phyloP scores from a whole-genome alignment of 2,888 invertebrate species.

The Taphrorychus bicolor region DNA sequence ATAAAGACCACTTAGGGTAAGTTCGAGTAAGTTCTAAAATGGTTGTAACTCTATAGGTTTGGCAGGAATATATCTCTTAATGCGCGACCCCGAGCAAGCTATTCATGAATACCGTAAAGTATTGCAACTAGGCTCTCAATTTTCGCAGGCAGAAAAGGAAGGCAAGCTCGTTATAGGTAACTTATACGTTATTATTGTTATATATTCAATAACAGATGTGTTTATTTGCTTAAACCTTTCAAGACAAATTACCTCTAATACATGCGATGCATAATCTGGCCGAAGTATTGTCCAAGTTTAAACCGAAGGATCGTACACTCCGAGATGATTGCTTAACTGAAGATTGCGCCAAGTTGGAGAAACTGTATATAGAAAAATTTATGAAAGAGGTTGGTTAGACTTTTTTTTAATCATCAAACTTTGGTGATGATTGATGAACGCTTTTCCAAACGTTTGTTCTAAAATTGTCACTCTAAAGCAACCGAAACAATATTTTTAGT shows the following conservation, averaged over 20 bases:
- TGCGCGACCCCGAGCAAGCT: conserved; percentile 63
- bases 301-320: conserved; percentile 61
- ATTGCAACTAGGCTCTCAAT: conserved; percentile 60
- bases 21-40: neutral
- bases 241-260: conserved; percentile 70
- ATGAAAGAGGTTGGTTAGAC: conserved; percentile 49
- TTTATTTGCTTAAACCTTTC: neutral
- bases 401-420: too few species aligned
- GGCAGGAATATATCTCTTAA: conserved; percentile 69
- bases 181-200: neutral
- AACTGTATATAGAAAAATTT: conserved; percentile 65
- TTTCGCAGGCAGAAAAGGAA: conserved; percentile 57
- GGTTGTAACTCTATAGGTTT: conserved; percentile 58
- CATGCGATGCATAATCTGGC: conserved; percentile 73
- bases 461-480: too few species aligned
- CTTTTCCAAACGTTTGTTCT: too few species aligned
- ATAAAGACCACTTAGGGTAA: too few species aligned
- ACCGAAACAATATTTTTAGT: too few species aligned
- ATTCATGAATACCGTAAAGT: conserved; percentile 69
- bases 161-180: conserved; percentile 53
- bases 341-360: conserved; percentile 64
- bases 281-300: conserved; percentile 59
- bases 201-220: neutral
- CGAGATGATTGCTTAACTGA: conserved; percentile 61
- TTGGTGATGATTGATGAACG: too few species aligned